A percentile compares a stretch with the other conserved stretches of the same genome.
phyloP scores from a whole-genome alignment of 2,113 vertebrate genomes.

The Pachypanchax playfairii region DNA sequence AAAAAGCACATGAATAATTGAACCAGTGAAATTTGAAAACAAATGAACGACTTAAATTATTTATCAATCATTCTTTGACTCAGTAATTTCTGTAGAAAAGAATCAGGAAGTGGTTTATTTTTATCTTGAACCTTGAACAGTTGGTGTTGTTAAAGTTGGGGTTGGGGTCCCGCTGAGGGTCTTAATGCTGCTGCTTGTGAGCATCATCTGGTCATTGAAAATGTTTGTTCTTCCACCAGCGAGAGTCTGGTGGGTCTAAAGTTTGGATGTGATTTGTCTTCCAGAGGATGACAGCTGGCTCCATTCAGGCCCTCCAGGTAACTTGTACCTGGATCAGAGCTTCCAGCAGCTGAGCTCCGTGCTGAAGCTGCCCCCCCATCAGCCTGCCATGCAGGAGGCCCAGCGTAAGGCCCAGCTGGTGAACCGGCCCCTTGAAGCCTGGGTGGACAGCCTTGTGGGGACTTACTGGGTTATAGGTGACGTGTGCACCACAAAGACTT shows the following conservation, averaged over 20 bases:
- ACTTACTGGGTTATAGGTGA: constrained; percentile 86
- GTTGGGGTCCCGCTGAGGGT: too few relatives aligned
- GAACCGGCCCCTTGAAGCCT: constrained; percentile 85
- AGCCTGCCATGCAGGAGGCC: constrained; percentile 75
- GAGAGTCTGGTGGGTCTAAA: background rate
- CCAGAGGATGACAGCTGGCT: constrained; percentile 91
- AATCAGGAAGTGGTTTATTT: too few relatives aligned
- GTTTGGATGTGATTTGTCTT: background rate
- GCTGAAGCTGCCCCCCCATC: constrained; percentile 84
- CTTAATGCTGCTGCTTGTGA: too few relatives aligned
- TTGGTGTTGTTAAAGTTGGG: too few relatives aligned
- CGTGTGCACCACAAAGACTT: constrained; percentile 79
- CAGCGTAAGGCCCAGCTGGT: constrained; percentile 77
- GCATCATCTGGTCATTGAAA: too few relatives aligned
- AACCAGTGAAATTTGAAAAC: background rate
- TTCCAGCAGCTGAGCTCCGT: constrained; percentile 91
- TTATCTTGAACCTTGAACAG: too few relatives aligned
- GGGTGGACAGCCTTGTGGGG: constrained; percentile 84
- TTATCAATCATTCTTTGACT: too few relatives aligned
- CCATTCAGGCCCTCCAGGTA: constrained; percentile 88
- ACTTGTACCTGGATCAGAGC: constrained; percentile 93
- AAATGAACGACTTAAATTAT: background rate
- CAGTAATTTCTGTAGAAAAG: too few relatives aligned
- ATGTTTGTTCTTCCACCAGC: too few relatives aligned
- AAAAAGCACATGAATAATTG: background rate